Evolutionary conservation across 2,113 vertebrate species (phyloP).

Genomic region (Pleuronectes platessa): DNA sequence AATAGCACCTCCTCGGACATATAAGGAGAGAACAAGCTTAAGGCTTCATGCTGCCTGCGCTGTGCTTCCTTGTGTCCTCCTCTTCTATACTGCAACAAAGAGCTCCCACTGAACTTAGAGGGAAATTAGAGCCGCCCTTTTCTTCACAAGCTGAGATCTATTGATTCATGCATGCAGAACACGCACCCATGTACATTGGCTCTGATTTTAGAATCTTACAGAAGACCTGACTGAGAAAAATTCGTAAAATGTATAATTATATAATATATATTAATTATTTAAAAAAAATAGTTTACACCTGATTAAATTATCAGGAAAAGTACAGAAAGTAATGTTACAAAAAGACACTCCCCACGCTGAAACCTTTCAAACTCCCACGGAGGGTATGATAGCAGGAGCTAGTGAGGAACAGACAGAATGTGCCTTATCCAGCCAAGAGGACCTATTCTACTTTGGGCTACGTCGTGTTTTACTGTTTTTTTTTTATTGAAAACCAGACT

Average conservation of each 20-base stretch:
- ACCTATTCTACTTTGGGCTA: conserved; percentile 12
- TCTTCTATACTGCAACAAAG: conserved; percentile 31
- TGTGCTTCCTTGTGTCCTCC: conserved; percentile 43
- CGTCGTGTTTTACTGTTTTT: conserved; percentile 16
- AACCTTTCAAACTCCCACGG: conserved; percentile 13
- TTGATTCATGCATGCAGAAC: background rate
- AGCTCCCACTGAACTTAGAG: conserved; percentile 14
- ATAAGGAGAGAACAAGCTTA: conserved; percentile 65
- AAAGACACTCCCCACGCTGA: conserved; percentile 8
- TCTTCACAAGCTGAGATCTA: conserved; percentile 3
- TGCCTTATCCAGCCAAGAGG: conserved; percentile 35
- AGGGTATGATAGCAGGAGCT: background rate
- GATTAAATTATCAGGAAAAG: background rate
- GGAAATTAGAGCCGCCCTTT: conserved; percentile 39
- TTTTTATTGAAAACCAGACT: conserved; percentile 38
- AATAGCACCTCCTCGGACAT: conserved; percentile 64
- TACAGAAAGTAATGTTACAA: background rate
- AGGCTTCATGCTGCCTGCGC: conserved; percentile 34
- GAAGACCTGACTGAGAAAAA: background rate
- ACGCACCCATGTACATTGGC: background rate
- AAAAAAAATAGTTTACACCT: background rate
- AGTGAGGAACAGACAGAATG: conserved; percentile 10
- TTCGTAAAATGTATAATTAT: background rate
- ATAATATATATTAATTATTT: background rate
- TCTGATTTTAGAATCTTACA: conserved; percentile 4